Conservation (phyloP, 2,113 vertebrate genomes). For the Centropristis striata region DNA sequence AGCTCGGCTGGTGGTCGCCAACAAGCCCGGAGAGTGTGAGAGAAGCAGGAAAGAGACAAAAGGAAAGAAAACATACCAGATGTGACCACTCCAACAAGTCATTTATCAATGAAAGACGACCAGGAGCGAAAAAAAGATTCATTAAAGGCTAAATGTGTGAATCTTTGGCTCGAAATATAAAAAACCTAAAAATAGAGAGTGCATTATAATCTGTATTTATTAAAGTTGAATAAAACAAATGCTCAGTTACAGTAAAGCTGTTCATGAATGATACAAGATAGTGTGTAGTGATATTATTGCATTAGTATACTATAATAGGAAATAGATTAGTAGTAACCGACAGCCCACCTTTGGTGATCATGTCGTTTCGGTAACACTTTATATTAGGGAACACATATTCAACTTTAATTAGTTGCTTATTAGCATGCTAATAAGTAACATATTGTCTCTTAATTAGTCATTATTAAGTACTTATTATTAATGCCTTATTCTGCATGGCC, state of each 20-base stretch:
- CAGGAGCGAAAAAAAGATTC: conserved; percentile 48
- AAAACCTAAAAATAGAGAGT: conserved; percentile 25
- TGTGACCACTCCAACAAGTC: conserved; percentile 60
- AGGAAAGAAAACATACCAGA: conserved; percentile 73
- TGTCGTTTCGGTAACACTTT: too few relatives aligned
- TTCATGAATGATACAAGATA: conserved; percentile 28
- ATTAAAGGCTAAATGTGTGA: conserved; percentile 37
- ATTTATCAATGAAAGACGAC: conserved; percentile 61
- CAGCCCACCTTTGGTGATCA: conserved; percentile 34
- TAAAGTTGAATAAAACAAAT: conserved; percentile 59
- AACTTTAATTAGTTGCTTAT: too few relatives aligned
- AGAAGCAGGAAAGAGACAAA: conserved; percentile 63
- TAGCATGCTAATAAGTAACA: too few relatives aligned
- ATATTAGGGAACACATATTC: too few relatives aligned
- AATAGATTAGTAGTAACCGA: conserved; percentile 28
- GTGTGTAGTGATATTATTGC: conserved; percentile 36
- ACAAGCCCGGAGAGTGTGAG: conserved; percentile 38
- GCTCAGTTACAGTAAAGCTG: conserved; percentile 35
- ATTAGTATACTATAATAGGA: conserved; percentile 60
- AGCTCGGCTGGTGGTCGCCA: conserved; percentile 83
- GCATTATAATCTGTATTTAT: conserved; percentile 23
- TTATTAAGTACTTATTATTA: too few relatives aligned
- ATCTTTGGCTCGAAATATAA: conserved; percentile 26
- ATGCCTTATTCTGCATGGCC: too few relatives aligned
- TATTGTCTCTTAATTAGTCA: too few relatives aligned